Evolutionary conservation across 2,797 vertebrate genomes (phyloP).

Genomic region (Rousettus madagascariensis): DNA sequence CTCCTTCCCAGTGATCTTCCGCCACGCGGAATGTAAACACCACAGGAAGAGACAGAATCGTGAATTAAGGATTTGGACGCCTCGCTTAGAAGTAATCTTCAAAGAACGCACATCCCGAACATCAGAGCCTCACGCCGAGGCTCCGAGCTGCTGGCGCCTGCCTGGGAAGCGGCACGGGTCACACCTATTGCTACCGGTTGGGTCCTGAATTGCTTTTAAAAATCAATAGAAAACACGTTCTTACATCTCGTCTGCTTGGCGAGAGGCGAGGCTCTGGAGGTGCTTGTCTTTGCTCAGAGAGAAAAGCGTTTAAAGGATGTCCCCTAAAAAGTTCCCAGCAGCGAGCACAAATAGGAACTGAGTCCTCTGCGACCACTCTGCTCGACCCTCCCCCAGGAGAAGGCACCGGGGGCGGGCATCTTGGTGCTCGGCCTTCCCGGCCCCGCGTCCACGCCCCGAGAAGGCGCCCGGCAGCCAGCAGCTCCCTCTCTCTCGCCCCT

Average conservation of each 20-base stretch:
- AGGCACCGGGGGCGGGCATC: background rate
- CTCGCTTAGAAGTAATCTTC: constrained; percentile 88
- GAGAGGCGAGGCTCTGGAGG: constrained; percentile 61
- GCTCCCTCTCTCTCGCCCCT: background rate
- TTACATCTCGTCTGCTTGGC: constrained; percentile 67
- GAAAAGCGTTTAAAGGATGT: constrained; percentile 42
- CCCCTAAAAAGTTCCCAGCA: background rate
- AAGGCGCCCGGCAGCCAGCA: background rate
- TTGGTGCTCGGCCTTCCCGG: background rate
- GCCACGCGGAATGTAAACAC: constrained; percentile 87
- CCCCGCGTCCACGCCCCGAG: background rate
- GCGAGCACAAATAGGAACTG: too few species aligned
- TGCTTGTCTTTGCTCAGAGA: constrained; percentile 73
- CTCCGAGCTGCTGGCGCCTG: constrained; percentile 76
- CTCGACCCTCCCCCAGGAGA: fast-evolving
- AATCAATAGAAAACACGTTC: constrained; percentile 70
- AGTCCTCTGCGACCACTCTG: fast-evolving
- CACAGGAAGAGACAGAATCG: constrained; percentile 87
- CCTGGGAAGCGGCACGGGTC: constrained; percentile 81
- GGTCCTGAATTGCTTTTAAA: constrained; percentile 74
- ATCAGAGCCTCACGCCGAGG: constrained; percentile 83
- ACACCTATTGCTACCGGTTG: constrained; percentile 76
- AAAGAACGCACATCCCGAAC: constrained; percentile 86
- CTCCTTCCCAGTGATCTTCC: constrained; percentile 82
- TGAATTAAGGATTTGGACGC: constrained; percentile 86